Evolutionary conservation across 2,113 vertebrate genomes (phyloP), one percentile per base, ranked within the genome.

Genomic region (Channa argus): DNA sequence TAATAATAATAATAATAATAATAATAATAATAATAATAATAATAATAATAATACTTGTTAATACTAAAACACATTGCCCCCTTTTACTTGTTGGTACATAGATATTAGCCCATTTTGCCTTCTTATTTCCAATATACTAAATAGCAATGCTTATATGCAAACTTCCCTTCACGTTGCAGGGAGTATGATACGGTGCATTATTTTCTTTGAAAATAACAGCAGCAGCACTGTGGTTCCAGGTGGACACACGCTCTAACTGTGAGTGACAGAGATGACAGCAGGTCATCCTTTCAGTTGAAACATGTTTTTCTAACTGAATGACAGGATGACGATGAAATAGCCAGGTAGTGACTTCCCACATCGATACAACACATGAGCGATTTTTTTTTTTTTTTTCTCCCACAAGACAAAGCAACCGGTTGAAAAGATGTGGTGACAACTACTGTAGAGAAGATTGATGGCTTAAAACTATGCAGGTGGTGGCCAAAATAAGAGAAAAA

Each of bases 211-310:
- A 50, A 38, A 33, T 50, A 77, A 37, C 43, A 7, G 24, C 24
- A 4, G 39, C 54, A 34, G 71, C 58, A 33, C 6, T 4, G 15
- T 7, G 24, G 62, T 39, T 73, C 67, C 68, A 44, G 44, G 62
- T 47, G 74, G 79, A 75, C 37, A 6, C 46, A 8, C 15, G 44
- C 49, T 53, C 55, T 59, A 63, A 68, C 52, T 54, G 47, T 74
- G 74, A 83, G 46, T 77, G 78, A 84, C 77, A 50, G 71, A 54
- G n/a, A 71, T 54, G 74, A 75, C 79, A 80, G 72, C 51, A 0
- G 87, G 77, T 89, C 85, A 73, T 14, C 63, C 58, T 64, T 50
- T 79, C 67, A 64, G 24, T 6, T 14, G 49, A 73, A 76, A 65
- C 49, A 24, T 45, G 39, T 24, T 82, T 85, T 74, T 70, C 15